Base-by-base conservation (phyloP, 1,140 invertebrate species). In the Anastrepha ludens region DNA sequence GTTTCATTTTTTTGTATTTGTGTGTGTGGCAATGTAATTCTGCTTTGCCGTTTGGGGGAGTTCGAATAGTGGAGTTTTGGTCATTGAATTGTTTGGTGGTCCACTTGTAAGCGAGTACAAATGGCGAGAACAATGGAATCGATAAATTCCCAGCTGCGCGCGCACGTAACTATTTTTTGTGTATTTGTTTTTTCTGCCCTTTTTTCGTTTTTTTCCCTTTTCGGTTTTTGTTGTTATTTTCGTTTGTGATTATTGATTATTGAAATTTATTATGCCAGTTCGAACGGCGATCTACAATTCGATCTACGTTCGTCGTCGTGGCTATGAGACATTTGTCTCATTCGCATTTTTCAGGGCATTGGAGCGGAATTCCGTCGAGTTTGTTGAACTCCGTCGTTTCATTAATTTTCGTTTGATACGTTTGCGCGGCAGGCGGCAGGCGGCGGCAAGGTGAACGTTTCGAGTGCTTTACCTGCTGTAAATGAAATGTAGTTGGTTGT, bases 351-450 rank as follows among this genome's bases (percentile, higher is more conserved):
- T 62, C 15, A 17, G 58, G 29, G 55, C 85, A 86, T 60, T 86
- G 41, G 58, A 62, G 85, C 85, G 85, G 85, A 86, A 86, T 86
- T 86, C 85, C 85, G 85, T 86, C 17, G 20, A 86, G 85, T 86
- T 86, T 86, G 41, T 86, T 86, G 85, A 86, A 86, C 85, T 86
- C 55, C 29, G 59, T 86, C 59, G 39, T 86, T 59, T 86, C 59
- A 60, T 86, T 15, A 39, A 60, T 86, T 86, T 62, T 44, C 55
- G 29, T 44, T 59, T 20, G 39, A 62, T 86, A 60, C 29, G 67
- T 70, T 70, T 47, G 47, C 44, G 47, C 74, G 11, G 74, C 47
- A 55, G 47, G 47, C 74, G 11, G 74, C 47, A 55, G 47, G 44
- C 39, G 17, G 74, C 17, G n/a, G 17, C 29, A 7, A 44, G 47